Conservation (phyloP, 1,140 invertebrate genomes). For the Ceratosolen solmsi region DNA sequence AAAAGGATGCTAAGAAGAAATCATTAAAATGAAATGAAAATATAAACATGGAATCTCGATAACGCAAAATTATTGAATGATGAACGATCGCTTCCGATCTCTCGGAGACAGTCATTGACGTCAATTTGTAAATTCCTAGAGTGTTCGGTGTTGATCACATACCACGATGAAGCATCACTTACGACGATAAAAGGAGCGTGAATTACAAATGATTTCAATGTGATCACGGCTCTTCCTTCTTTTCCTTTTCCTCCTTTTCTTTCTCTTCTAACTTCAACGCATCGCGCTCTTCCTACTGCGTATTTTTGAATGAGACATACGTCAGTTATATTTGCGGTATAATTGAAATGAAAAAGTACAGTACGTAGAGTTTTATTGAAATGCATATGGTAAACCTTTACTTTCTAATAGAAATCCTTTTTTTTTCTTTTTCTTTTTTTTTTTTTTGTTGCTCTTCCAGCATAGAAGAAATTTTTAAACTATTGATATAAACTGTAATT, state of each 20-base stretch:
- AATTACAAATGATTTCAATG: not conserved
- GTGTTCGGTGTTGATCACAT: not conserved
- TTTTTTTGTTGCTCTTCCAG: no score
- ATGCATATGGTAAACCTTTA: no score
- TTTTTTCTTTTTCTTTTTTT: no score
- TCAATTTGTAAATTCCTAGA: slow-evolving; percentile 23
- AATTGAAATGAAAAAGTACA: no score
- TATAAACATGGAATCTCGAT: slow-evolving; percentile 11
- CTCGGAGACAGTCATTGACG: not conserved
- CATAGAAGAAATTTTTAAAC: no score
- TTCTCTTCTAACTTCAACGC: not conserved
- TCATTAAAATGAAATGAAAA: not conserved
- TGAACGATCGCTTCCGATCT: slow-evolving; percentile 17
- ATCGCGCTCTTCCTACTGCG: not conserved
- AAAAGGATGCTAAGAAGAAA: not conserved
- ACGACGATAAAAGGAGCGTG: not conserved
- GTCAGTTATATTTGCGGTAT: no score
- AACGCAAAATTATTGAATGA: slow-evolving; percentile 25
- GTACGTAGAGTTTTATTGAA: no score
- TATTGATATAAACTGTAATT: no score
- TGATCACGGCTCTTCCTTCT: not conserved
- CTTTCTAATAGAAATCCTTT: no score
- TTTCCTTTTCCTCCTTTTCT: not conserved
- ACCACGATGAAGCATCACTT: not conserved
- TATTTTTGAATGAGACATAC: no score